Percentiles rank a stretch among this genome's conserved stretches.
Evolutionary conservation across 1,140 invertebrate species (phyloP).

Genomic region (Neelides sp.): DNA sequence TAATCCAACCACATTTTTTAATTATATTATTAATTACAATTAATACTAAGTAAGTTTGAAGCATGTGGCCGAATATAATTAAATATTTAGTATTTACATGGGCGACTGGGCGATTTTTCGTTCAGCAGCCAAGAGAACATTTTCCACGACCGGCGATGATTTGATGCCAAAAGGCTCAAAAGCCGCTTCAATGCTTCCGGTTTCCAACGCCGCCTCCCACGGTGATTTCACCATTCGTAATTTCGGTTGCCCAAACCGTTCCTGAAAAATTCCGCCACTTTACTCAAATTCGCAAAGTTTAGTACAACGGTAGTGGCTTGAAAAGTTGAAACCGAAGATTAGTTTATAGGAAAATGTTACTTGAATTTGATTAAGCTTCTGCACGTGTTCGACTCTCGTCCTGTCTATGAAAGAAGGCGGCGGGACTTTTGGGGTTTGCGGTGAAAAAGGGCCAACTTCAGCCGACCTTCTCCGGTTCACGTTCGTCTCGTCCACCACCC

Average conservation of each 20-base stretch:
- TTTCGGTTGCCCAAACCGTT: slow-evolving; percentile 45
- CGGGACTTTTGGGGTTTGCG: slow-evolving; percentile 21
- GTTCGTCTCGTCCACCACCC: slow-evolving; percentile 64
- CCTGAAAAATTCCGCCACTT: slow-evolving; percentile 36
- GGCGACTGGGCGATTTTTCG: slow-evolving; percentile 26
- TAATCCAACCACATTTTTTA: too few relatives aligned
- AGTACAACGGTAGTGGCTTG: not conserved
- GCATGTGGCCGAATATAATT: not conserved
- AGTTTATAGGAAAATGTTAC: slow-evolving; percentile 32
- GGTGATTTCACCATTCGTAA: slow-evolving; percentile 52
- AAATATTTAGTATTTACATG: slow-evolving; percentile 8
- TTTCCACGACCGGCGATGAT: slow-evolving; percentile 22
- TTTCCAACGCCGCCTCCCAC: slow-evolving; percentile 58
- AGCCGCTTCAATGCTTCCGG: slow-evolving; percentile 53
- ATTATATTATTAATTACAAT: too few relatives aligned
- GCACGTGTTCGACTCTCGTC: slow-evolving; percentile 39
- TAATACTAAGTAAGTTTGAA: not conserved
- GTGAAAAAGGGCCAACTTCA: slow-evolving; percentile 34
- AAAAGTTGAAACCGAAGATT: slow-evolving; percentile 11
- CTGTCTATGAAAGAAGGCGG: slow-evolving; percentile 36
- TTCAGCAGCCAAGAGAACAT: slow-evolving; percentile 28
- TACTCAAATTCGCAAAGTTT: not conserved
- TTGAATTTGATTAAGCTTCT: slow-evolving; percentile 44
- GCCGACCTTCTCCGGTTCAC: slow-evolving; percentile 33
- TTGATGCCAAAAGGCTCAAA: slow-evolving; percentile 42